phyloP scores from a whole-genome alignment of 2,888 invertebrate species.

The Aleiodes testaceus region DNA sequence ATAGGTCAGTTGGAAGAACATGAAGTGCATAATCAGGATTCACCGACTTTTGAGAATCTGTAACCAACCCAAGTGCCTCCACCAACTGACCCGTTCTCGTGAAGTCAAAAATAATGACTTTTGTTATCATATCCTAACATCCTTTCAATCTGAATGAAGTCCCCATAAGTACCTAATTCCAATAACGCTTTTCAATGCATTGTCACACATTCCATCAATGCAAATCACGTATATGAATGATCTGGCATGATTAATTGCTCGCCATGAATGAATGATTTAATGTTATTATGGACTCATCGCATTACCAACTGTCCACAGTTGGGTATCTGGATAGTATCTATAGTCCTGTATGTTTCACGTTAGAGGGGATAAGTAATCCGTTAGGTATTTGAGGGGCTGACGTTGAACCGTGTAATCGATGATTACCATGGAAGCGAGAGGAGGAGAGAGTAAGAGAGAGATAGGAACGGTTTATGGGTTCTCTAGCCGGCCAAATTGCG shows the following conservation, averaged over 20 bases:
- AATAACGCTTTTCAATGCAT: not conserved
- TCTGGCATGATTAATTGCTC: not conserved
- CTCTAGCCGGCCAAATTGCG: conserved; percentile 66
- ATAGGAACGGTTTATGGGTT: conserved; percentile 59
- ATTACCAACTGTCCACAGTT: not conserved
- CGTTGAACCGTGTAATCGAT: conserved; percentile 59
- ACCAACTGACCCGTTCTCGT: no score
- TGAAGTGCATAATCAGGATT: no score
- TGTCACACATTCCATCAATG: not conserved
- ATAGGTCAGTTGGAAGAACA: no score
- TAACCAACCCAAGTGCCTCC: no score
- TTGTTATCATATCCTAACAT: no score
- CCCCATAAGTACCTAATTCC: not conserved
- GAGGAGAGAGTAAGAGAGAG: conserved; percentile 36
- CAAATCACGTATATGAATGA: not conserved
- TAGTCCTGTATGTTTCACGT: conserved; percentile 16
- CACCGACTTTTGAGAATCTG: no score
- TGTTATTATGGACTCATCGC: conserved; percentile 15
- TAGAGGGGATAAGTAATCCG: conserved; percentile 58
- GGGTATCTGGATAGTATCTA: not conserved
- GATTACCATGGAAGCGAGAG: conserved; percentile 54
- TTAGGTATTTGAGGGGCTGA: conserved; percentile 53
- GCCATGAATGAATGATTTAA: conserved; percentile 21
- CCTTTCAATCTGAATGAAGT: no score
- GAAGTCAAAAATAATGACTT: no score